Evolutionary conservation across 1,140 invertebrate species (phyloP).

Genomic region (Drosophila arizonae): DNA sequence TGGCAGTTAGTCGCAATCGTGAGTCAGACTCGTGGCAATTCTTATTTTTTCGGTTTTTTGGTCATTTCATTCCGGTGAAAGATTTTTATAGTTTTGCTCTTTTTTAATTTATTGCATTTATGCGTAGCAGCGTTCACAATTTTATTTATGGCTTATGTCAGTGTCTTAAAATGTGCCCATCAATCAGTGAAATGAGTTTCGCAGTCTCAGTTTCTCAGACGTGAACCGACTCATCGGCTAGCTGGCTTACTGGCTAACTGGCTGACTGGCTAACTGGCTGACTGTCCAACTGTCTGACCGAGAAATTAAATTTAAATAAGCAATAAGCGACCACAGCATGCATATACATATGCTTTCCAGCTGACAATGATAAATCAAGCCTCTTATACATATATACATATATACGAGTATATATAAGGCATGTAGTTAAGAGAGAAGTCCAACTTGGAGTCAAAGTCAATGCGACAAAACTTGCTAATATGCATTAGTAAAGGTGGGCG

Average conservation of each 20-base stretch:
- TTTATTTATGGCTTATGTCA: slow-evolving; percentile 71
- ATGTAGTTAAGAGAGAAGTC: neutral
- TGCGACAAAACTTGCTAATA: slow-evolving; percentile 3
- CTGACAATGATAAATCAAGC: slow-evolving; percentile 75
- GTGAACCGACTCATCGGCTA: slow-evolving; percentile 26
- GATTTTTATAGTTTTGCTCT: slow-evolving; percentile 73
- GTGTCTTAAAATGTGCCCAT: slow-evolving; percentile 70
- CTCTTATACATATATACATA: slow-evolving; percentile 28
- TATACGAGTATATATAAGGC: slow-evolving; percentile 19
- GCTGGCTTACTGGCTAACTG: slow-evolving; percentile 40
- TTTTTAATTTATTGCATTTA: slow-evolving; percentile 74
- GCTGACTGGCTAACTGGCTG: slow-evolving; percentile 8
- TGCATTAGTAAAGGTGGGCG: slow-evolving; percentile 54
- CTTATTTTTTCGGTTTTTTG: neutral
- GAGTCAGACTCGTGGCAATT: slow-evolving; percentile 44
- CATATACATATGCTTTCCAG: slow-evolving; percentile 45
- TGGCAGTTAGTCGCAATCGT: slow-evolving; percentile 25
- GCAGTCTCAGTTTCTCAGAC: slow-evolving; percentile 24
- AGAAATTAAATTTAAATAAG: slow-evolving; percentile 67
- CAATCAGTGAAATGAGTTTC: slow-evolving; percentile 79
- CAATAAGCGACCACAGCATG: slow-evolving; percentile 37
- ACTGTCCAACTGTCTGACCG: slow-evolving; percentile 43
- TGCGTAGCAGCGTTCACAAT: slow-evolving; percentile 61
- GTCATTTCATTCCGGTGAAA: slow-evolving; percentile 59
- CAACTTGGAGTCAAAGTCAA: neutral